Base-by-base conservation (phyloP, 2,888 invertebrate genomes). In the Byasa hedistus region DNA sequence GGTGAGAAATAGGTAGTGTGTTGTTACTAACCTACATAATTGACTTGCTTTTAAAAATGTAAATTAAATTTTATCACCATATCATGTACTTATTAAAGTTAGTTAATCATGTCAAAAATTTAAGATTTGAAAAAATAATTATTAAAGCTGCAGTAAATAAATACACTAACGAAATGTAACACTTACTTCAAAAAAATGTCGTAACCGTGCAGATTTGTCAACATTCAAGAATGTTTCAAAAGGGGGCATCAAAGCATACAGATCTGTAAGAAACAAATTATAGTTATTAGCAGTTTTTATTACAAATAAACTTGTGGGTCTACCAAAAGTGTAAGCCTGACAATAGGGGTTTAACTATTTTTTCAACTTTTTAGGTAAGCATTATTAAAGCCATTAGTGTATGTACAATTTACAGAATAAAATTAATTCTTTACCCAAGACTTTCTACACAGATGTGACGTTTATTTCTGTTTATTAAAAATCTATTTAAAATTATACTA, bases 151-250 rank as follows among this genome's bases (percentile, higher is more conserved):
- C 32, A 32, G 10, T 32, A 52, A 51, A 44, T 17, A 62, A 60
- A 27, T 58, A 60, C 54, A 59, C 3, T n/a, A 12, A 39, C 22
- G 44, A 64, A 60, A 39, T 44, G 5, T 44, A 24, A 27, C 71
- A 87, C 89, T 91, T 91, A 97, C 97, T 93, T 96, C 94, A 90
- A 95, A 95, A 81, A 98, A 96, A 89, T 96, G 95, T 69, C 95
- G 93, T 69, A 95, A 92, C 71, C 96, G 93, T 66, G 95, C 95
- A 22, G 94, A 92, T 76, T 96, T 95, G 75, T 97, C 97, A 76
- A 96, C 94, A 80, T 93, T 95, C 75, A 97, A 93, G 82, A 96
- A 98, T 63, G 94, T 95, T 85, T 98, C 98, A 85, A 96, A 94
- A 0, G 98, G 96, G 69, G 98, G 97, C 93, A 97, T 95, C 72